Evolutionary conservation across 1,140 invertebrate genomes (phyloP).

Genomic region (Heterodera schachtii): DNA sequence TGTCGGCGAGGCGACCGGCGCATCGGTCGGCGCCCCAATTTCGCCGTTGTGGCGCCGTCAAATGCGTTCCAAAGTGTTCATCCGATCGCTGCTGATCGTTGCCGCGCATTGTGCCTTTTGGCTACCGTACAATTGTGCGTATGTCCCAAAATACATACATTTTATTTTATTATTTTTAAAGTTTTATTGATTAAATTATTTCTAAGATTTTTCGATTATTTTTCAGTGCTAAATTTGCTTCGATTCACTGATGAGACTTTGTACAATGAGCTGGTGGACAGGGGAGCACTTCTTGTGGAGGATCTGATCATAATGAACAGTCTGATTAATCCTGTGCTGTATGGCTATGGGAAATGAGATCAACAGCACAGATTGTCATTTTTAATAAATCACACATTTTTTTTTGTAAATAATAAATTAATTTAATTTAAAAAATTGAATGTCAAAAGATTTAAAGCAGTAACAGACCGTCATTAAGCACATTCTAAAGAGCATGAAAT

Average conservation of each 20-base stretch:
- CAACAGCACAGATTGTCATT: too few relatives aligned
- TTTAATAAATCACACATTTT: too few relatives aligned
- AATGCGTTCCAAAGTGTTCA: constrained; percentile 57
- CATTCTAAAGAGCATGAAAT: too few relatives aligned
- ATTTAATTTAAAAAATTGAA: too few relatives aligned
- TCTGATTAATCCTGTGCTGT: constrained; percentile 56
- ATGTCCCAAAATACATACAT: too few relatives aligned
- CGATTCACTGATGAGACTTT: constrained; percentile 50
- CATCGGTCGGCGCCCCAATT: constrained; percentile 1
- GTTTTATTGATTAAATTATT: too few relatives aligned
- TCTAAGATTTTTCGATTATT: neutral
- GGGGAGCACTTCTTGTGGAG: constrained; percentile 49
- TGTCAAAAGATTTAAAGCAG: too few relatives aligned
- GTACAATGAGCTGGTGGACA: constrained; percentile 38
- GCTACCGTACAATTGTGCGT: constrained; percentile 56
- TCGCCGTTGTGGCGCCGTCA: constrained; percentile 51
- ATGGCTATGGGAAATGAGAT: constrained; percentile 41
- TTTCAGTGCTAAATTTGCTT: constrained; percentile 45
- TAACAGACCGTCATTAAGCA: too few relatives aligned
- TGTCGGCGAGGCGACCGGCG: constrained; percentile 31
- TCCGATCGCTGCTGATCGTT: constrained; percentile 54
- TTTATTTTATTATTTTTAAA: too few relatives aligned
- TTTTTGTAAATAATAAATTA: too few relatives aligned
- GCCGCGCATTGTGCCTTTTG: constrained; percentile 53
- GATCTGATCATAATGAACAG: constrained; percentile 58